Base-by-base conservation (phyloP, 2,888 invertebrate species). In the Cyclophora punctaria region DNA sequence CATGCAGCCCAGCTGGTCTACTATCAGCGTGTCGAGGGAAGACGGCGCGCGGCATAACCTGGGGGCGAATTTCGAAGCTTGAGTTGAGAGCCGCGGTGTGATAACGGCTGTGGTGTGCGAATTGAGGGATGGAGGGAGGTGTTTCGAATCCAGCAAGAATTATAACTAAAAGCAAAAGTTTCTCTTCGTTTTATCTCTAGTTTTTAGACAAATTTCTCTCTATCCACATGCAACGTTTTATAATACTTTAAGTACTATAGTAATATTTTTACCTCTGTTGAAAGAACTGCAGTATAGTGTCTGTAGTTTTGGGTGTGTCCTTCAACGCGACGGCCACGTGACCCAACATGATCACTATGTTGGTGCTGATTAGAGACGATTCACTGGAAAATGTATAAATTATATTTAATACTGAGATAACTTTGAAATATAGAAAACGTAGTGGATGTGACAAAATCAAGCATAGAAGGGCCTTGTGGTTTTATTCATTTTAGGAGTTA, bases 1-100 rank as follows among this genome's bases (percentile, higher is more conserved):
- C 94, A 99, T 99, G 75, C 98, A 98, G 7, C 99, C 99, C 46
- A 99, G 89, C 81, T 99, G 99, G 80, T 98, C 97, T 4, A 99
- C 96, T 67, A 99, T 99, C 35, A 99, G 84, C 0, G 95, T 94
- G 78, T 99, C 99, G 56, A 99, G 90, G 4, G 95, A 92, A 0
- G 97, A 96, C 0, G 98, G 98, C 0, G 97, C 95, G 44, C 96
- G 94, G 71, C 98, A 98, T 72, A 99, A 94, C 51, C 94, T 89
- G 53, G 4, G 4, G 37, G 37, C 20, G 20, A 20, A 20, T 20
- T 20, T 20, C 20, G 20, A 20, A 20, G 20, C 20, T 20, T 20
- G 20, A 20, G 20, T 20, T 20, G 20, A 20, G 20, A 20, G 20
- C 20, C 20, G 20, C 20, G 20, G 20, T 20, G 20, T 1, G 20